Percentiles rank a stretch among this genome's conserved stretches.
These are phyloP conservation scores for Platalea minor DNA, from an alignment of 2,797 vertebrate genomes.

Conservation along the genomic window DNA sequence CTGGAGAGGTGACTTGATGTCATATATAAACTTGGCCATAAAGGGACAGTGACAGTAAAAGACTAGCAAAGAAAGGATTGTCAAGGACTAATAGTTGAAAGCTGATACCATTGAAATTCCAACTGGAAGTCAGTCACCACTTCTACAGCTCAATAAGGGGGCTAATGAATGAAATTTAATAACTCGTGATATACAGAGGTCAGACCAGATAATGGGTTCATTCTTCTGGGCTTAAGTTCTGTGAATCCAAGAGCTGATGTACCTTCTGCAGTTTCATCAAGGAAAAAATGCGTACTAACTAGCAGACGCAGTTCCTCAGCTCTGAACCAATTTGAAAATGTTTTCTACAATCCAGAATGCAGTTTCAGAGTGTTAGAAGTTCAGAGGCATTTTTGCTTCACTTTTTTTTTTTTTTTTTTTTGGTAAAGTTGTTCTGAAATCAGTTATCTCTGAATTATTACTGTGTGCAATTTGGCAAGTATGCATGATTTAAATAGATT, in stretches of 20 bases:
- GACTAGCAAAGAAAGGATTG: neutral
- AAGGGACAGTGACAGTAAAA: neutral
- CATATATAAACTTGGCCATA: neutral
- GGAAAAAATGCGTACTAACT: neutral
- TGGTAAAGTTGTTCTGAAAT: neutral
- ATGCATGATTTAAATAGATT: neutral
- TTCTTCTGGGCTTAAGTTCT: neutral
- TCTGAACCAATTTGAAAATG: neutral
- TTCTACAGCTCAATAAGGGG: neutral
- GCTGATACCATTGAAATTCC: conserved; percentile 9
- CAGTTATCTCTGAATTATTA: neutral
- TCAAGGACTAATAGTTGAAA: conserved; percentile 10
- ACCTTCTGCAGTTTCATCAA: neutral
- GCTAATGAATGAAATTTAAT: conserved; percentile 37
- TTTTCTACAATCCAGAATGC: neutral
- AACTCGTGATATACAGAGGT: neutral
- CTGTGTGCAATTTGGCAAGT: neutral
- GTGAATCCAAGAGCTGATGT: neutral
- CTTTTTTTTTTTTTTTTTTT: neutral
- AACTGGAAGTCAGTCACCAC: neutral
- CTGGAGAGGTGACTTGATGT: neutral
- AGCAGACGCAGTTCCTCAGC: neutral
- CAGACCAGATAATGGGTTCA: conserved; percentile 9
- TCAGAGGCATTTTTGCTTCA: neutral
- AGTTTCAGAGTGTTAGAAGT: neutral